Evolutionary conservation across 2,888 invertebrate species (phyloP).

Genomic region (Rotaria sp.): DNA sequence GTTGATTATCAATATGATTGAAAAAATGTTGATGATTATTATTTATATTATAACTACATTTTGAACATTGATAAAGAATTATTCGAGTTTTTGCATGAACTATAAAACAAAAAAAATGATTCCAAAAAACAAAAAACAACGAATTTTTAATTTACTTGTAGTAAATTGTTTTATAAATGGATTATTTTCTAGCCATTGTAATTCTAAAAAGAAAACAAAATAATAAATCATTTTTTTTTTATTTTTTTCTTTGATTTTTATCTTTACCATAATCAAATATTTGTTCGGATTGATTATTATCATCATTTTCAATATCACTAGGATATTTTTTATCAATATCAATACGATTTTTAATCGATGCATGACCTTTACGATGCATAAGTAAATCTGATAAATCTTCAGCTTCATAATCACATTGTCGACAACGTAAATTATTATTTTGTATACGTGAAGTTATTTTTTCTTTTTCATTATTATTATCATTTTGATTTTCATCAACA

Average conservation of each 20-base stretch:
- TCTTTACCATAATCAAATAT: not conserved
- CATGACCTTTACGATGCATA: slow-evolving; percentile 1
- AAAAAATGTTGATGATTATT: slow-evolving; percentile 1
- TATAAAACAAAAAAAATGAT: not conserved
- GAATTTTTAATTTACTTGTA: not conserved
- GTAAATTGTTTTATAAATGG: not conserved
- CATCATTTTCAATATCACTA: slow-evolving; percentile 23
- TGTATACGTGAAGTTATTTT: not conserved
- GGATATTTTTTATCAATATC: not conserved
- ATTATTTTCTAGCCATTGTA: slow-evolving; percentile 23
- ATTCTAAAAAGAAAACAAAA: not conserved
- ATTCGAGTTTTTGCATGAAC: not conserved
- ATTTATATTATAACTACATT: not conserved
- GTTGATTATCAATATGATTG: slow-evolving; percentile 12
- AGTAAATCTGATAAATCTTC: not conserved
- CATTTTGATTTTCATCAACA: not conserved
- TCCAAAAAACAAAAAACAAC: not conserved
- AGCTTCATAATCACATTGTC: slow-evolving; percentile 28
- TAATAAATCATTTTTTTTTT: not conserved
- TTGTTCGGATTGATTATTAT: slow-evolving; percentile 1
- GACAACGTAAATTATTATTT: slow-evolving; percentile 24
- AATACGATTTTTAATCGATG: not conserved
- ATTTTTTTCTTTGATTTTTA: not conserved
- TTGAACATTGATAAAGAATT: slow-evolving; percentile 14
- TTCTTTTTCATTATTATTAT: not conserved